phyloP scores from a whole-genome alignment of 2,113 vertebrate genomes.

The Cheirogaleus medius region DNA sequence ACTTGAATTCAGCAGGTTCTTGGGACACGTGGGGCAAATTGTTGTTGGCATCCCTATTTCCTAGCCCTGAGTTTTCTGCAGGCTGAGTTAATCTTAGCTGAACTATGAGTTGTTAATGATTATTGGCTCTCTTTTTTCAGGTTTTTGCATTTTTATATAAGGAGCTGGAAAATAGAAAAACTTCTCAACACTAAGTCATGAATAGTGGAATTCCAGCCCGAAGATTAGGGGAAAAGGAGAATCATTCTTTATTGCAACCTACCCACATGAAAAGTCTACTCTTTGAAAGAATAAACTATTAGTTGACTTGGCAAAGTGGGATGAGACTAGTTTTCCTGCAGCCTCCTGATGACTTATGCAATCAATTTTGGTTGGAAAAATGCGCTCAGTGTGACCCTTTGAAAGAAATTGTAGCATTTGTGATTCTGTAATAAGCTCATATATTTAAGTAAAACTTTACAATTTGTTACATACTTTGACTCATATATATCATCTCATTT shows the following conservation, averaged over 20 bases:
- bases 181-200: background rate
- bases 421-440: background rate
- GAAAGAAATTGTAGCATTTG: background rate
- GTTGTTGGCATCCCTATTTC: background rate
- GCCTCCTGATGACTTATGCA: background rate
- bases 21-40: background rate
- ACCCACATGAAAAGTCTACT: background rate
- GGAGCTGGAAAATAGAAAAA: slow-evolving; percentile 19
- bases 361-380: slow-evolving; percentile 43
- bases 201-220: background rate
- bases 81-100: slow-evolving; percentile 22
- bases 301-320: slow-evolving; percentile 22
- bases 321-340: slow-evolving; percentile 6
- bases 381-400: background rate
- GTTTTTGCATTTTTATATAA: slow-evolving; percentile 49
- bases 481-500: background rate
- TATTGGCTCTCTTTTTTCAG: slow-evolving; percentile 5
- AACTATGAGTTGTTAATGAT: background rate
- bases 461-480: background rate
- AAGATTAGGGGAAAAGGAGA: background rate
- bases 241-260: background rate
- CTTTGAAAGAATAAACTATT: slow-evolving; percentile 10
- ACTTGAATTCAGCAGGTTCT: background rate
- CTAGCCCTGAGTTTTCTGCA: slow-evolving; percentile 24
- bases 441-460: slow-evolving; percentile 31